Evolutionary conservation across 2,888 invertebrate genomes (phyloP).

Genomic region (Rhagonycha lutea): DNA sequence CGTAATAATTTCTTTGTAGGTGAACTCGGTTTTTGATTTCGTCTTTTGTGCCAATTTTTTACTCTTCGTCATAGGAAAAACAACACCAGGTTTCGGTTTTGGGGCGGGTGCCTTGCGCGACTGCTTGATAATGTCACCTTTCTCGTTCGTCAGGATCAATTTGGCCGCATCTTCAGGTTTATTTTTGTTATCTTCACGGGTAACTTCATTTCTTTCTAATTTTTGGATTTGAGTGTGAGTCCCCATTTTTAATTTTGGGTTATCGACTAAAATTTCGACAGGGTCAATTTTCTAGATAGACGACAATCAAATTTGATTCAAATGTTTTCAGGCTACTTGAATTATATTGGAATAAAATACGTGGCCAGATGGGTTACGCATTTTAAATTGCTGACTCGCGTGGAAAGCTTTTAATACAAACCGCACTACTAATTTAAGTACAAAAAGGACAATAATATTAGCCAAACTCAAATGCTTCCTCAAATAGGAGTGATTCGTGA

Average conservation of each 20-base stretch:
- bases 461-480: neutral
- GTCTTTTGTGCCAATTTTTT: neutral
- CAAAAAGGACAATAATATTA: neutral
- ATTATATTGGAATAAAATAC: neutral
- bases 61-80: neutral
- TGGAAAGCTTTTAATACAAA: neutral
- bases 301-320: neutral
- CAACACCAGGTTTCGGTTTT: neutral
- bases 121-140: constrained; percentile 3
- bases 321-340: neutral
- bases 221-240: neutral
- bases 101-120: neutral
- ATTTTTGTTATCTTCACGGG: neutral
- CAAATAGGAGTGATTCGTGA: neutral
- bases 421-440: neutral
- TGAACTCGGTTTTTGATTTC: constrained; percentile 4
- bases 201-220: neutral
- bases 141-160: neutral
- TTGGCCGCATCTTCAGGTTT: neutral
- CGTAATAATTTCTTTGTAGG: constrained; percentile 3
- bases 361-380: neutral
- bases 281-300: neutral
- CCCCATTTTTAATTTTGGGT: neutral
- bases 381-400: neutral
- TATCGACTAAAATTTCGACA: neutral